phyloP scores from a whole-genome alignment of 1,140 invertebrate genomes.

The Eumeta japonica region DNA sequence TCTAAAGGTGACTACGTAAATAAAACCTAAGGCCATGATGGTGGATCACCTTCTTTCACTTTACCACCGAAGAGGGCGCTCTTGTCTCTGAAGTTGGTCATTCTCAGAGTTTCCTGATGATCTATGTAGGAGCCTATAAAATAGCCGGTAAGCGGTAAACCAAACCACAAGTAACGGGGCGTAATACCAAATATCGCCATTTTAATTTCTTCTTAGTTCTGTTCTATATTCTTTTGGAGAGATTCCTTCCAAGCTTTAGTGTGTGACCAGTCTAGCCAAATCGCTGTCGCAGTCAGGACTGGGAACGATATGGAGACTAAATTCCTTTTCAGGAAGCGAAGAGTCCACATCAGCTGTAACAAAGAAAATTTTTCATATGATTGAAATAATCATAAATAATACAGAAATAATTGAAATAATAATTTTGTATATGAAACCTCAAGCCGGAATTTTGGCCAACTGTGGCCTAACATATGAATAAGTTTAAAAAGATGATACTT shows the following conservation, averaged over 20 bases:
- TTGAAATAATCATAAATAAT: conserved; percentile 6
- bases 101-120: conserved; percentile 65
- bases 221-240: conserved; percentile 36
- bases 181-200: conserved; percentile 59
- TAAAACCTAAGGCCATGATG: conserved; percentile 74
- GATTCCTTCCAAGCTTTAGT: conserved; percentile 71
- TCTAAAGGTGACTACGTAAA: no score
- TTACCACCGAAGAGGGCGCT: conserved; percentile 70
- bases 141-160: conserved; percentile 58
- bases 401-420: no score
- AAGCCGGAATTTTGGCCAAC: no score
- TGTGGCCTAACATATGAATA: no score
- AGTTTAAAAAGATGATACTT: no score
- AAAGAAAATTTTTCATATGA: conserved; percentile 9
- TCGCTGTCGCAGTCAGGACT: conserved; percentile 52
- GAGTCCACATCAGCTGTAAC: conserved; percentile 45
- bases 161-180: conserved; percentile 35
- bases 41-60: conserved; percentile 64
- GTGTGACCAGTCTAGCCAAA: conserved; percentile 68
- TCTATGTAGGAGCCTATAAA: conserved; percentile 66
- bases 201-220: conserved; percentile 20
- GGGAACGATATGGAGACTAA: conserved; percentile 66
- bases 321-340: conserved; percentile 57
- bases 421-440: no score
- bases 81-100: conserved; percentile 73